phyloP scores from a whole-genome alignment of 2,888 invertebrate species.

The Idaea aversata region DNA sequence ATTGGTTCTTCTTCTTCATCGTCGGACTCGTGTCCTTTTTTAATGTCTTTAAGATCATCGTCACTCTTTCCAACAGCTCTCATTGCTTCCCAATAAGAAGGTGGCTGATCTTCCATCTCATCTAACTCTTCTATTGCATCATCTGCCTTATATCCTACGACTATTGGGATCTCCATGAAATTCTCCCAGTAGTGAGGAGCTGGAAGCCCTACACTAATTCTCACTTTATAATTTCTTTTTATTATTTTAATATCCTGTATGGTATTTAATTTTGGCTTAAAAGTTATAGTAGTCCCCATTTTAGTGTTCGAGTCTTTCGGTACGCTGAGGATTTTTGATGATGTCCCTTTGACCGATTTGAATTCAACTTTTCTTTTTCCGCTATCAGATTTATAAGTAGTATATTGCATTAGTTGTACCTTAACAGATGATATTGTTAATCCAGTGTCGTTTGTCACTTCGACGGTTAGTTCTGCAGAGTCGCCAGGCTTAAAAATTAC shows the following conservation, averaged over 20 bases:
- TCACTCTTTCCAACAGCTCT: slow-evolving; percentile 6
- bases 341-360: background rate
- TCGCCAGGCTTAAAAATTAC: slow-evolving; percentile 18
- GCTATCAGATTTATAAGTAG: background rate
- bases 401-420: background rate
- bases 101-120: background rate
- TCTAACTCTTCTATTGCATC: background rate
- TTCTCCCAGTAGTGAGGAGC: background rate
- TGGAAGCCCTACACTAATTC: background rate
- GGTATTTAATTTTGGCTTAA: background rate
- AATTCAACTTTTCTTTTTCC: background rate
- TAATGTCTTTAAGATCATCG: background rate
- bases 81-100: background rate
- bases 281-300: background rate
- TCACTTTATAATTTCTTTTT: background rate
- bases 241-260: background rate
- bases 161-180: background rate
- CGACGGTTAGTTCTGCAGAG: slow-evolving; percentile 18
- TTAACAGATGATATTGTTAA: background rate
- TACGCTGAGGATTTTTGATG: background rate
- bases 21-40: background rate
- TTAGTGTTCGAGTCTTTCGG: background rate
- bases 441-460: slow-evolving; percentile 11
- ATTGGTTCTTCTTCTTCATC: background rate
- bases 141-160: background rate